Evolutionary conservation across 2,113 vertebrate species (phyloP).

Genomic region (Seriola dumerili): DNA sequence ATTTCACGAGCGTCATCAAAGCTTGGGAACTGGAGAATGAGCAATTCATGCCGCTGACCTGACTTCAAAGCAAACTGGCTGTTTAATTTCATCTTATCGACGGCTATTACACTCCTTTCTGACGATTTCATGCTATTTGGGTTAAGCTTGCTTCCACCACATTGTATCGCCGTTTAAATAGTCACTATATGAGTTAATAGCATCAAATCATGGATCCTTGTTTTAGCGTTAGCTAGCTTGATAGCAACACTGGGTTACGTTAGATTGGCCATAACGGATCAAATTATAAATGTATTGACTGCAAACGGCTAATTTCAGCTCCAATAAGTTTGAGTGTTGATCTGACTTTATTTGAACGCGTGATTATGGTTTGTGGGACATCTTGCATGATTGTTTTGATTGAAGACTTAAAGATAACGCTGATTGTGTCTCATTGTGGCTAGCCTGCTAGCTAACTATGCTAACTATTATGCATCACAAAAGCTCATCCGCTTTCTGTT

Average conservation of each 20-base stretch:
- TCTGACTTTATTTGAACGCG: neutral
- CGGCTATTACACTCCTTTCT: accelerated
- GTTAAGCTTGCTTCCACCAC: accelerated
- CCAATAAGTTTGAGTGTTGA: accelerated
- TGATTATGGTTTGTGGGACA: accelerated
- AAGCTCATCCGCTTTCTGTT: slow-evolving; percentile 75
- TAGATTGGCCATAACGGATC: neutral
- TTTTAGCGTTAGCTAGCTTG: slow-evolving; percentile 62
- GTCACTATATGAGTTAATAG: neutral
- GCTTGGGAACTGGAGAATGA: slow-evolving; percentile 59
- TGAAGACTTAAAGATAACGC: slow-evolving; percentile 37
- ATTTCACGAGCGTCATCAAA: slow-evolving; percentile 81
- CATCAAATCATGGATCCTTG: slow-evolving; percentile 29
- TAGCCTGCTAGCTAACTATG: slow-evolving; percentile 63
- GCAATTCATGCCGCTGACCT: slow-evolving; percentile 15
- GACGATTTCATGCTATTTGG: accelerated
- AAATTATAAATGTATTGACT: accelerated
- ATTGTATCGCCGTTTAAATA: neutral
- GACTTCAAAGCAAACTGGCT: slow-evolving; percentile 17
- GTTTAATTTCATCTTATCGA: neutral
- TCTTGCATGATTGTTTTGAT: slow-evolving; percentile 55
- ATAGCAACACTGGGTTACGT: slow-evolving; percentile 46
- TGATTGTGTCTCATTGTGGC: slow-evolving; percentile 73
- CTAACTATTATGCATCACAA: slow-evolving; percentile 83
- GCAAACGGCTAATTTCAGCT: accelerated